phyloP scores from a whole-genome alignment of 2,888 invertebrate species.

The Automeris io region DNA sequence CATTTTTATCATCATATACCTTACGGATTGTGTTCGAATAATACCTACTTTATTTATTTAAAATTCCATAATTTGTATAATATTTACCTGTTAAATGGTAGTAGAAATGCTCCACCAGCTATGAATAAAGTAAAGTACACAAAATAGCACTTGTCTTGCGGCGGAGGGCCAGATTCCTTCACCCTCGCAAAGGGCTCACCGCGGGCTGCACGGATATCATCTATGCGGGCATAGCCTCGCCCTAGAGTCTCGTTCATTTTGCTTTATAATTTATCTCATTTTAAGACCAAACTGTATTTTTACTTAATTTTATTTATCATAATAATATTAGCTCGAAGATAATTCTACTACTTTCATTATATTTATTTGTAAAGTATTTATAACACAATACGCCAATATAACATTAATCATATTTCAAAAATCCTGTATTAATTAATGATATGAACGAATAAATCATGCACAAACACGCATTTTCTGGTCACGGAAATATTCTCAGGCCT shows the following conservation, averaged over 20 bases:
- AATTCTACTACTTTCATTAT: neutral
- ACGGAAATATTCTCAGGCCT: no score
- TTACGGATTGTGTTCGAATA: no score
- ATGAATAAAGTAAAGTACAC: slow-evolving; percentile 86
- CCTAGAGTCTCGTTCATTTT: slow-evolving; percentile 81
- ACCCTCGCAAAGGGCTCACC: slow-evolving; percentile 50
- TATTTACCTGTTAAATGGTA: slow-evolving; percentile 92
- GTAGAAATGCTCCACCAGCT: slow-evolving; percentile 92
- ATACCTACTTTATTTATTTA: no score
- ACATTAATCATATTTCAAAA: neutral
- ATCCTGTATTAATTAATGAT: neutral
- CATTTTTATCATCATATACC: no score
- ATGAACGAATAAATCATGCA: neutral
- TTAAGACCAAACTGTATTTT: neutral
- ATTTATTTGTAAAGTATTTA: neutral
- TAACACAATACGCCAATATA: neutral
- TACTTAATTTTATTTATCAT: neutral
- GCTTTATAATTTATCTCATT: slow-evolving; percentile 2
- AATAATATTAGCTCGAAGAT: no score
- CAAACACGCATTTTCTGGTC: neutral
- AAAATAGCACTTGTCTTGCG: slow-evolving; percentile 82
- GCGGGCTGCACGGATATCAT: slow-evolving; percentile 74
- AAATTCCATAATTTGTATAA: no score
- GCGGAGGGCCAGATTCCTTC: slow-evolving; percentile 78
- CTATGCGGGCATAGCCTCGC: slow-evolving; percentile 81